Evolutionary conservation across 1,140 invertebrate species (phyloP).

Genomic region (Lepeophtheirus salmonis): DNA sequence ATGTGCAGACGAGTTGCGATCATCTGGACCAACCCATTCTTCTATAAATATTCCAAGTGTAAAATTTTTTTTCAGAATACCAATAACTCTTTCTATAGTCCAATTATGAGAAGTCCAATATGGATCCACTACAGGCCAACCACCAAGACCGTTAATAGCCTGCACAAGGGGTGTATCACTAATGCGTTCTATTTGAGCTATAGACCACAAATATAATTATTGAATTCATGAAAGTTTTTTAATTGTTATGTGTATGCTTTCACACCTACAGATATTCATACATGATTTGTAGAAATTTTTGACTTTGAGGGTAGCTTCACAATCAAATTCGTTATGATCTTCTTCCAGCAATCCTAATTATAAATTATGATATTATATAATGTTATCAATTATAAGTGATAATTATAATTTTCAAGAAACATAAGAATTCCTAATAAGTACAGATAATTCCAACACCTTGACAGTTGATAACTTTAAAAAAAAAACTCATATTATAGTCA

Average conservation of each 20-base stretch:
- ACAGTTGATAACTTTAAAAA: not conserved
- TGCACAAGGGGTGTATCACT: constrained; percentile 42
- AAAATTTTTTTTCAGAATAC: constrained; percentile 43
- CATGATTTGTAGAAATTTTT: constrained; percentile 68
- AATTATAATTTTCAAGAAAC: not conserved
- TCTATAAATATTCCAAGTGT: constrained; percentile 55
- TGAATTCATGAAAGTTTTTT: not conserved
- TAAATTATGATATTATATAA: not conserved
- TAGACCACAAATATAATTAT: not conserved
- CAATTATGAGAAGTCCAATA: constrained; percentile 34
- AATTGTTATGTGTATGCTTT: not conserved
- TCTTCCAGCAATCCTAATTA: constrained; percentile 46
- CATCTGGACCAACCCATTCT: constrained; percentile 61
- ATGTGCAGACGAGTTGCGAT: constrained; percentile 62
- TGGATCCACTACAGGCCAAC: constrained; percentile 50
- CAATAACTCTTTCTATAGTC: constrained; percentile 29
- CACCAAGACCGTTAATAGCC: constrained; percentile 41
- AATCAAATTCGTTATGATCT: constrained; percentile 39
- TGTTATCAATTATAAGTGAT: not conserved
- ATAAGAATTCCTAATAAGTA: not conserved
- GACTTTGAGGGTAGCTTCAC: constrained; percentile 51
- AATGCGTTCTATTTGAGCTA: constrained; percentile 47
- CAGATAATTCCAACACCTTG: not conserved
- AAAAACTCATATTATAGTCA: not conserved
- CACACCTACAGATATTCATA: constrained; percentile 61